These are phyloP conservation scores for Chondrilla cf. caribensis DNA, from an alignment of 37 sponge, comb jelly and placozoan species.

Conservation along the genomic window DNA sequence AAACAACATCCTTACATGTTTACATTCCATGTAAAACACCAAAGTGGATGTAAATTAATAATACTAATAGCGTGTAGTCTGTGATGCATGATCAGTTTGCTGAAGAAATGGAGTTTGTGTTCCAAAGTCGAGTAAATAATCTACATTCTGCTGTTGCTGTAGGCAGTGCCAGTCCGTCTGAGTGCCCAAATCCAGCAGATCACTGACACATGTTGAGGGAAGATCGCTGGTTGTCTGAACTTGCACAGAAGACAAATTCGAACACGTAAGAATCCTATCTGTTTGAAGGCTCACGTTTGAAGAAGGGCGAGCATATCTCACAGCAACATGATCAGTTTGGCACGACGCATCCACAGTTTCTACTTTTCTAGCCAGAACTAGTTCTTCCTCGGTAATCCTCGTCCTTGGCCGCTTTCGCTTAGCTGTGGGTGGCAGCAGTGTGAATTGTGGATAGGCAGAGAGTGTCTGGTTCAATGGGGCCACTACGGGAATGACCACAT, in stretches of 20 bases:
- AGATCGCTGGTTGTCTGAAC: background rate
- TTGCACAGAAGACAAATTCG: background rate
- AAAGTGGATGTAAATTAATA: no score
- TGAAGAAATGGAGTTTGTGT: slow-evolving; percentile 2
- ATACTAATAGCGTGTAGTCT: no score
- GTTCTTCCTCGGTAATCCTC: background rate
- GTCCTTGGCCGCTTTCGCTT: background rate
- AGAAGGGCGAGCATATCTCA: background rate
- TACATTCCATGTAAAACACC: no score
- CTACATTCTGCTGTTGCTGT: background rate
- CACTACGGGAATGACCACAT: slow-evolving; percentile 19
- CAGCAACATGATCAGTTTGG: background rate
- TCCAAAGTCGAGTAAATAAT: slow-evolving; percentile 21
- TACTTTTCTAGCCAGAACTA: background rate
- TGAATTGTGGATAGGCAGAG: background rate
- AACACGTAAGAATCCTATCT: no score
- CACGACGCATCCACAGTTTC: background rate
- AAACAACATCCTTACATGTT: no score
- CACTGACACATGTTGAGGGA: background rate
- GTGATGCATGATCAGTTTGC: no score
- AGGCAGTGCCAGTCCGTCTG: slow-evolving; percentile 16
- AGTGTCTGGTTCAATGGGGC: background rate
- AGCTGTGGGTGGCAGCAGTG: slow-evolving; percentile 3
- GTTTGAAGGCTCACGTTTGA: no score
- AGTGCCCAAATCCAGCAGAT: slow-evolving; percentile 1